These are phyloP conservation scores for Gila robusta DNA, from an alignment of 2,797 vertebrate species.

Conservation along the genomic window DNA sequence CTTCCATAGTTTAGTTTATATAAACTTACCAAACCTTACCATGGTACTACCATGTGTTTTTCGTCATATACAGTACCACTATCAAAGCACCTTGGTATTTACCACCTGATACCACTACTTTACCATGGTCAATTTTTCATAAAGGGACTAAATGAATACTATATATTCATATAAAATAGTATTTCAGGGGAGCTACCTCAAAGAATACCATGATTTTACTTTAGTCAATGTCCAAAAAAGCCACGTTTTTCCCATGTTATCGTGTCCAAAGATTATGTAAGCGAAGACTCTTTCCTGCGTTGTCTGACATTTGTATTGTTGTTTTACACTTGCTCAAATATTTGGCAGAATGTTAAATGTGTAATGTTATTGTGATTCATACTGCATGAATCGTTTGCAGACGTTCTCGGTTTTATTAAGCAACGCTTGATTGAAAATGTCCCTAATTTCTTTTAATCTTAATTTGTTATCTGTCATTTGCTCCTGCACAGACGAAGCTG, in stretches of 20 bases:
- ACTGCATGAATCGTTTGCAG: not conserved
- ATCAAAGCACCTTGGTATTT: not conserved
- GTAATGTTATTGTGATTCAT: conserved; percentile 1
- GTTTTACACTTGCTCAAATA: not conserved
- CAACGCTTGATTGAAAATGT: not conserved
- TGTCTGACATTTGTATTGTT: not conserved
- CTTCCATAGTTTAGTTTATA: not conserved
- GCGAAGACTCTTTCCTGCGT: not conserved
- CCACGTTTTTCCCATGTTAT: not conserved
- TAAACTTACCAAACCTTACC: not conserved
- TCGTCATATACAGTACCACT: not conserved
- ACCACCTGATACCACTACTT: not conserved
- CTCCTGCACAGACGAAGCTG: not conserved
- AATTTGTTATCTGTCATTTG: conserved; percentile 11
- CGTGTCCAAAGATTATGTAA: not conserved
- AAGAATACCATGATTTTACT: not conserved
- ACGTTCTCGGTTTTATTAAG: conserved; percentile 2
- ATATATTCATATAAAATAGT: not conserved
- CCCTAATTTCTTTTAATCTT: conserved; percentile 18
- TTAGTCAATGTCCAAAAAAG: not conserved
- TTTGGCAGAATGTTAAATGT: not conserved
- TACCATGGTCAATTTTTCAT: not conserved
- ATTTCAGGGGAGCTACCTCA: not conserved
- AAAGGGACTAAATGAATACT: not conserved
- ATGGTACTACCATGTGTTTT: not conserved